A percentile compares a stretch with the other conserved stretches of the same genome.
Conservation (phyloP, 2,888 invertebrate genomes). For the Melangyna quadrimaculata region DNA sequence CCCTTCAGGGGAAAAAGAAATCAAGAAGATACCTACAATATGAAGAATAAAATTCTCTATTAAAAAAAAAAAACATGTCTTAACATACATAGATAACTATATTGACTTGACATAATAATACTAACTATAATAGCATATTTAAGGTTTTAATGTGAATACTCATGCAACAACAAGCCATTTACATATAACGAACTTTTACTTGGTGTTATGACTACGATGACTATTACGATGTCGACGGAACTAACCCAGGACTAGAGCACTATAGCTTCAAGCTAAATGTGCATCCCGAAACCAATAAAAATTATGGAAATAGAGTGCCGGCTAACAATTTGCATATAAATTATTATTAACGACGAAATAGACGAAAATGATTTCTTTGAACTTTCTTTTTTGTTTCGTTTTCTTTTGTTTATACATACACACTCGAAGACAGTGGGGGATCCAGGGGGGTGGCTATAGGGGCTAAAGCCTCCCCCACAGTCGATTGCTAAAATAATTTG, state of each 20-base stretch:
- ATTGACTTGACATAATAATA: constrained; percentile 11
- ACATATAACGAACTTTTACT: constrained; percentile 57
- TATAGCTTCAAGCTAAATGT: constrained; percentile 50
- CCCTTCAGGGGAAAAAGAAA: background rate
- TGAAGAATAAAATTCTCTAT: background rate
- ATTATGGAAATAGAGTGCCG: constrained; percentile 63
- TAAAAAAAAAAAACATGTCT: background rate
- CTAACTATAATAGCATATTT: background rate
- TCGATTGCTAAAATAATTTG: too few relatives aligned
- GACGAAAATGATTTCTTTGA: constrained; percentile 62
- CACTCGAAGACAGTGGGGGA: too few relatives aligned
- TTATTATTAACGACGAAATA: constrained; percentile 61
- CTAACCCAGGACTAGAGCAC: constrained; percentile 50
- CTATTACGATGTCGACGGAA: constrained; percentile 24
- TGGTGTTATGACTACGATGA: constrained; percentile 30
- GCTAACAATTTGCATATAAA: constrained; percentile 65
- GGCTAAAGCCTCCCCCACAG: too few relatives aligned
- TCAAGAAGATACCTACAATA: background rate
- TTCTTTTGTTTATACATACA: background rate
- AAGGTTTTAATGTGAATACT: constrained; percentile 52
- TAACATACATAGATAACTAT: too few relatives aligned
- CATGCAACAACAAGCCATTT: constrained; percentile 53
- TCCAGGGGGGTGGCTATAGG: too few relatives aligned
- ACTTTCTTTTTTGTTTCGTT: constrained; percentile 23
- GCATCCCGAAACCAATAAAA: constrained; percentile 59